Base-by-base conservation (phyloP, 2,797 vertebrate genomes). In the Gymnoscopelus microlampas region DNA sequence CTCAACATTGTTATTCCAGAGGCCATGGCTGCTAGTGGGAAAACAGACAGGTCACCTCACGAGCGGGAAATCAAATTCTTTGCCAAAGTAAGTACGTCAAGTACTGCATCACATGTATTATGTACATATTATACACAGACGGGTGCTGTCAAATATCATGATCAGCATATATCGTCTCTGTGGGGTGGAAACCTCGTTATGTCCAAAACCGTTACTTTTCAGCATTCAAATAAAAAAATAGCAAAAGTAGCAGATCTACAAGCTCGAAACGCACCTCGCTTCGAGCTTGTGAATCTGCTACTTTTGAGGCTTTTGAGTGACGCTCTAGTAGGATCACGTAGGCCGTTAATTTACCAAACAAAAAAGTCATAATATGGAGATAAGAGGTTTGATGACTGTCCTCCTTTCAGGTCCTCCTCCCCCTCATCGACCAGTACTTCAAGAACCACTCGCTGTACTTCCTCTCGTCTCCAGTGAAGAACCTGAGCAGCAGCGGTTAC, bases 31-130 rank as follows among this genome's bases (percentile, higher is more conserved):
- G 94, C 94, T 66, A 97, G 94, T 75, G 97, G 97, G 26, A 99
- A 99, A 94, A 96, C 94, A 1, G 97, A 99, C 85, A 92, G 95
- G 68, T 99, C 97, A 26, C 97, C 98, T 73, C 97, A 98, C 71
- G 98, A 99, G 64, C 97, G 97, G 71, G 97, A 99, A 92, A 99
- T 99, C 89, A 99, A 99, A 90, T 99, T 99, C 88, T 99, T 99
- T 91, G 98, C 98, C 81, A 99, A 99, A 95, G 98, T 98, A 88
- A 92, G 94, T 23, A 70, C 65, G 24, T 26, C 9, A 15, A 26
- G 15, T 35, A 14, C n/a, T 3, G 13, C n/a, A 15, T n/a, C 6
- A n/a, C 50, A 51, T 13, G 50, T 8, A 7, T 8, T 7, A 51
- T 13, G 50, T 51, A n/a, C 49, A 12, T 14, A 50, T n/a, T 14